Evolutionary conservation across 1,140 invertebrate species (phyloP), one percentile per base, ranked within the genome.

Genomic region (Harlomillsia oculata): DNA sequence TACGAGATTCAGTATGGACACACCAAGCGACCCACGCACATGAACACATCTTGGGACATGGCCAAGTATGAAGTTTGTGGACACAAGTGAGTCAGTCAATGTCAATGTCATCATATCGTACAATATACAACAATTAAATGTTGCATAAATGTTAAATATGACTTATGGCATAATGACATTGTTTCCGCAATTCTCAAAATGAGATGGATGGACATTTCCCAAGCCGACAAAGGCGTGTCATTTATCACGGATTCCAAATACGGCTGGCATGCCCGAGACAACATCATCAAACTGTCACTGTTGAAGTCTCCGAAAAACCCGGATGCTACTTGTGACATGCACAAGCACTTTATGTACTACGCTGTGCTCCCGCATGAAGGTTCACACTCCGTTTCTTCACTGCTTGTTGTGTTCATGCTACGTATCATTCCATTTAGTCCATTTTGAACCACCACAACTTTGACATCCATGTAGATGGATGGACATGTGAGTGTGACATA

Each of bases 11-110:
- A 78, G 63, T 77, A 69, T 70, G 76, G 77, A 5, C 71, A 72
- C 56, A 32, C 76, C 5, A 67, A 72, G 54, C 60, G 76, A 25
- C 71, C 74, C 9, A 78, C 73, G 29, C 76, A 78, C 55, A 69
- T 65, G 37, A 79, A 79, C 63, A 79, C 77, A 9, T 76, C 76
- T 6, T 78, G 77, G 77, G 76, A 79, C 59, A 74, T 69, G 51
- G 76, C 76, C 8, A 72, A 70, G 55, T 78, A 69, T 71, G 76
- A 78, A 70, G 76, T 78, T 2, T 78, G 75, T 70, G 75, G 75
- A 26, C 72, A 73, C 55, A 73, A 72, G 65, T 68, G 30, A 52
- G 60, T 41, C 16, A 18, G 4, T 11, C 9, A 2, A 4, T 43
- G 21, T 16, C 4, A 2, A 9, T 43, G 21, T 43, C 6, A 18